phyloP scores from a whole-genome alignment of 2,113 vertebrate genomes.

The Athene cunicularia region DNA sequence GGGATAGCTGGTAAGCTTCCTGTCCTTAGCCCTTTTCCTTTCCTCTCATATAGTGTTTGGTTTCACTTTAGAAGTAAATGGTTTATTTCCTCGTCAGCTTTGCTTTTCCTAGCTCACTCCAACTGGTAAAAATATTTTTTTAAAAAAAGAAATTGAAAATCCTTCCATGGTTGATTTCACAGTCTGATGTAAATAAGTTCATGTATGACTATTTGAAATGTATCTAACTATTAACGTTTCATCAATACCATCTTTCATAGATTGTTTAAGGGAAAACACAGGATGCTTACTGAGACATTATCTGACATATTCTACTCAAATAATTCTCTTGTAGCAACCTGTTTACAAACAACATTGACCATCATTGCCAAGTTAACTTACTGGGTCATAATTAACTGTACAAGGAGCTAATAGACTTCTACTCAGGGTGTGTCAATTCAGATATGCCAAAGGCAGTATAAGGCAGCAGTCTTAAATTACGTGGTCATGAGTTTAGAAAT shows the following conservation, averaged over 20 bases:
- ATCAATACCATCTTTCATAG: not conserved
- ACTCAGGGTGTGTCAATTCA: not conserved
- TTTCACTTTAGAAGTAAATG: not conserved
- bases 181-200: not conserved
- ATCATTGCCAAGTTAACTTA: not conserved
- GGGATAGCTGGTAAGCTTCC: not conserved
- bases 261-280: not conserved
- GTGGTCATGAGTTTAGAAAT: not conserved
- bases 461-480: not conserved
- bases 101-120: not conserved
- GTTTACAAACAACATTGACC: not conserved
- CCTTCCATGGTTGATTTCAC: not conserved
- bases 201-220: not conserved
- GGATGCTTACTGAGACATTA: not conserved
- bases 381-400: not conserved
- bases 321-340: not conserved
- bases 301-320: not conserved
- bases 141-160: not conserved
- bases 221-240: not conserved
- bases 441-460: not conserved
- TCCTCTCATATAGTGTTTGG: not conserved
- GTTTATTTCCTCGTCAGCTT: not conserved
- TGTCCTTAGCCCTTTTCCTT: not conserved
- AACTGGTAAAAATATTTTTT: not conserved
- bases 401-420: not conserved